Base-by-base conservation (phyloP, 2,113 vertebrate genomes). In the Chaetodon trifascialis region DNA sequence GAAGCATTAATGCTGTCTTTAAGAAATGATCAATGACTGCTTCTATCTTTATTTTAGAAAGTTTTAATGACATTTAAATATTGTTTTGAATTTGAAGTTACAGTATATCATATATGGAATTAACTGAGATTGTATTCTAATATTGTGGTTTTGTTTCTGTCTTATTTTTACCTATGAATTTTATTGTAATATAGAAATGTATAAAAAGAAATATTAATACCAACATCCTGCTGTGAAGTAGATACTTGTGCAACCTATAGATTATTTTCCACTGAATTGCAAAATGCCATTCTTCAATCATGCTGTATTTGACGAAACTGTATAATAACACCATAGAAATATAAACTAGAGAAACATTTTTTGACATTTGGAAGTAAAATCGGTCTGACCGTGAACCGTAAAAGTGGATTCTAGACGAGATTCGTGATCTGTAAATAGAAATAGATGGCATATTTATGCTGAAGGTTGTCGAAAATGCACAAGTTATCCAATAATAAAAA, bases 181-280 rank as follows among this genome's bases (percentile, higher is more conserved):
- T 84, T 83, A 76, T 70, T 92, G 91, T 94, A 92, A 92, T 87
- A 92, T 94, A 94, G 91, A 87, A 82, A 82, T 92, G 89, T 92
- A 85, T 90, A 90, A 91, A 90, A 88, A 59, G 10, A 75, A 65
- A 81, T 79, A 92, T 89, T 91, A 92, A 90, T 88, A 89, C 38
- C 56, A 70, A 59, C 62, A 51, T 70, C 47, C 68, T 70, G 60
- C 83, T 91, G 76, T 92, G 86, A 91, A 86, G 64, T 86, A 87
- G 76, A 84, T 71, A 75, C 40, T 80, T 85, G 52, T 84, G 77
- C 64, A 87, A 67, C 21, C 8, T 82, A 19, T 90, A 84, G 82
- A 75, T 79, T 85, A 47, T 88, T 88, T 90, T 81, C 65, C 74
- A 77, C 47, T 79, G 65, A 87, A 79, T 59, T 76, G 58, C 75